phyloP scores from a whole-genome alignment of 1,140 invertebrate species.

The Teleogryllus occipitalis region DNA sequence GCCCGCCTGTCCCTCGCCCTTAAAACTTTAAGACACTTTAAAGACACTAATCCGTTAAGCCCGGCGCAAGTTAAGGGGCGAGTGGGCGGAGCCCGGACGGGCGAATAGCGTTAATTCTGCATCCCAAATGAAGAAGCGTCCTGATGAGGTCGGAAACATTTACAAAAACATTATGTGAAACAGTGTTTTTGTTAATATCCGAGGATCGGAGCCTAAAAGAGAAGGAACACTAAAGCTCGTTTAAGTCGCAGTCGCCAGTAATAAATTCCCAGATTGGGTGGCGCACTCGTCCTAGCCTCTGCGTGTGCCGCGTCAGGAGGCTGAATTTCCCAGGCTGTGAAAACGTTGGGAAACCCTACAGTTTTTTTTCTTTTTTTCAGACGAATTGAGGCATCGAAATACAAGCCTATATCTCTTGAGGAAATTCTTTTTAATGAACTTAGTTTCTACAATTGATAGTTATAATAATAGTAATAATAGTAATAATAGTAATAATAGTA shows the following conservation, averaged over 20 bases:
- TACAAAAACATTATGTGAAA: not conserved
- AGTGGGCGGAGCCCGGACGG: not conserved
- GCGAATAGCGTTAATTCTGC: not conserved
- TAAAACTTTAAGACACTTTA: slow-evolving; percentile 1
- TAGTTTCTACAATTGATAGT: too few relatives aligned
- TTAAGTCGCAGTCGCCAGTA: not conserved
- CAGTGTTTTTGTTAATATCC: not conserved
- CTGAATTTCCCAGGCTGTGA: too few relatives aligned
- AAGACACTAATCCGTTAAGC: not conserved
- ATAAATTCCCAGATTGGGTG: not conserved
- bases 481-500: too few relatives aligned
- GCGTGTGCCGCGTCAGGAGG: too few relatives aligned
- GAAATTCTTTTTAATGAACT: too few relatives aligned
- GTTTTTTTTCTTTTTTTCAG: too few relatives aligned
- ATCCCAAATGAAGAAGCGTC: not conserved
- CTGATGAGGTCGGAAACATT: not conserved
- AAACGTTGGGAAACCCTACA: too few relatives aligned
- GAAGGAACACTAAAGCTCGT: not conserved
- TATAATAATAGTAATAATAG: too few relatives aligned
- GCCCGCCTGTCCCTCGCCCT: not conserved
- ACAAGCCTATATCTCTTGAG: too few relatives aligned
- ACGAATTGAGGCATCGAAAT: too few relatives aligned
- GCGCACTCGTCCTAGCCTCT: too few relatives aligned
- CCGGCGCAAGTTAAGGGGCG: not conserved
- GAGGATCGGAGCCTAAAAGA: not conserved